Conservation (phyloP, 2,113 vertebrate species). For the Mobula birostris region DNA sequence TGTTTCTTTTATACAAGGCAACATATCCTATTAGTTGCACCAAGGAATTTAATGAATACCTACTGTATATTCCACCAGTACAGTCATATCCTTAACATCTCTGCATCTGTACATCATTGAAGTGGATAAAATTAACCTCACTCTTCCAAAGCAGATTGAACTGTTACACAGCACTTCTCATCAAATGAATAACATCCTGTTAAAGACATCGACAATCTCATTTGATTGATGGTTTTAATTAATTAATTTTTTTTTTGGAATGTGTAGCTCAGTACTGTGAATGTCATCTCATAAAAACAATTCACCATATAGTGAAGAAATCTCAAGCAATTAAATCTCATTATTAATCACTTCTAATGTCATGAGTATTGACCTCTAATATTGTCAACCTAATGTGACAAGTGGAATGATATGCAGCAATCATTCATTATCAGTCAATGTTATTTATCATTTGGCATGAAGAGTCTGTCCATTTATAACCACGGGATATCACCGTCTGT, state of each 20-base stretch:
- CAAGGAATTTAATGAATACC: background rate
- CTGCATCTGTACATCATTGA: background rate
- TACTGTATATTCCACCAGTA: background rate
- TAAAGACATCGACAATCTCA: background rate
- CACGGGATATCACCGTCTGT: background rate
- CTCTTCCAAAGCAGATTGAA: background rate
- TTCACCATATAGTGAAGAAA: background rate
- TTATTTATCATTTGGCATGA: background rate
- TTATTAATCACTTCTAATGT: background rate
- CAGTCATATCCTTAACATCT: background rate
- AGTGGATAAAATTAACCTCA: background rate
- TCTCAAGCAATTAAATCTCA: background rate
- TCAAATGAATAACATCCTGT: background rate
- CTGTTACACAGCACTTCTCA: background rate
- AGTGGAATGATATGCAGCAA: background rate
- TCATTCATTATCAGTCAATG: background rate
- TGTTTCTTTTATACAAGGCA: slow-evolving; percentile 11
- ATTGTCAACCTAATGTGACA: background rate
- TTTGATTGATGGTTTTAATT: background rate
- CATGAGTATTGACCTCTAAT: background rate
- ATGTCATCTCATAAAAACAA: background rate
- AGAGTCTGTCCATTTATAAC: background rate
- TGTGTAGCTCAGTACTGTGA: background rate
- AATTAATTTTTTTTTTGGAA: background rate
- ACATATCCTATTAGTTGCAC: slow-evolving; percentile 1